Evolutionary conservation across 2,797 vertebrate genomes (phyloP).

Genomic region (Pipistrellus pygmaeus): DNA sequence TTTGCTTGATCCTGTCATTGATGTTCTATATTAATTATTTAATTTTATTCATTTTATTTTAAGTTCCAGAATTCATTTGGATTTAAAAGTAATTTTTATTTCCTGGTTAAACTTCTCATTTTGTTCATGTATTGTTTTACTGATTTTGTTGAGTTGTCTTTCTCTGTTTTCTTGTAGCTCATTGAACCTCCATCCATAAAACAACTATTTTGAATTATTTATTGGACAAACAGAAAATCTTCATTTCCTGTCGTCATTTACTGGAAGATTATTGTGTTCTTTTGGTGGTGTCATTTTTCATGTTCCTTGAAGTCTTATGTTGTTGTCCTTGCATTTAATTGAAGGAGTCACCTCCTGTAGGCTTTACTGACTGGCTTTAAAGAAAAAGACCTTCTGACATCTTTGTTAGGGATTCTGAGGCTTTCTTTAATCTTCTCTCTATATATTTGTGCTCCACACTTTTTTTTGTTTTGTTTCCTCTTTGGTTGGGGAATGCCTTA

Average conservation of each 20-base stretch:
- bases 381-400: neutral
- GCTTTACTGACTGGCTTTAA: neutral
- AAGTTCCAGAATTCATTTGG: neutral
- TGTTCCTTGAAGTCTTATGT: neutral
- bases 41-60: neutral
- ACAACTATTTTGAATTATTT: neutral
- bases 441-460: neutral
- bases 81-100: neutral
- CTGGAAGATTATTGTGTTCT: neutral
- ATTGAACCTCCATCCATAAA: neutral
- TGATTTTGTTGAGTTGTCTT: neutral
- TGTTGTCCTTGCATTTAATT: neutral
- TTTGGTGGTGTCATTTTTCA: neutral
- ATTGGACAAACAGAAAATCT: neutral
- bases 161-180: neutral
- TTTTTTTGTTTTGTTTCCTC: neutral
- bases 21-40: neutral
- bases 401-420: neutral
- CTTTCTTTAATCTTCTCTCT: neutral
- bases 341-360: neutral
- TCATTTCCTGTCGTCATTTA: neutral
- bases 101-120: neutral
- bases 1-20: neutral
- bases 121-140: neutral
- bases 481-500: neutral